phyloP scores from a whole-genome alignment of 2,113 vertebrate species.

The Epinephelus fuscoguttatus region DNA sequence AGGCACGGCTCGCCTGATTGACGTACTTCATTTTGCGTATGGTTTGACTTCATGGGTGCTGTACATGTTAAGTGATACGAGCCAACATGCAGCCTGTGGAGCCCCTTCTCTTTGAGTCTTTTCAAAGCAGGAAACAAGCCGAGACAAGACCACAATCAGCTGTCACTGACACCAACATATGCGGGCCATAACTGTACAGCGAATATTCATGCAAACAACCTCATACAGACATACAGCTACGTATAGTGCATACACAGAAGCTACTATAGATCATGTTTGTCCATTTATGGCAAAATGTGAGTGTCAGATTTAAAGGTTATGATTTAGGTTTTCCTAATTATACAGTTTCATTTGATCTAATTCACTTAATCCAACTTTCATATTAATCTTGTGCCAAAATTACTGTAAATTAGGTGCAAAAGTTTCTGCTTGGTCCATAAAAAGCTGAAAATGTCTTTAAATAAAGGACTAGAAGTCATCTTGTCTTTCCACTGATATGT shows the following conservation, averaged over 20 bases:
- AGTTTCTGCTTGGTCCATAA: not conserved
- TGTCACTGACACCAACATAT: conserved; percentile 37
- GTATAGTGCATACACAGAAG: not conserved
- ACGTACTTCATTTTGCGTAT: conserved; percentile 27
- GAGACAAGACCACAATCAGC: conserved; percentile 56
- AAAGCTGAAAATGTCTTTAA: not conserved
- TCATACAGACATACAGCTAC: not conserved
- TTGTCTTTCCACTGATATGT: not conserved
- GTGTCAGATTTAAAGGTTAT: no score
- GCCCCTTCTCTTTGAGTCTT: conserved; percentile 43
- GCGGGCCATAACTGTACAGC: conserved; percentile 27
- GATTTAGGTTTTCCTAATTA: not conserved
- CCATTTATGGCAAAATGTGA: not conserved
- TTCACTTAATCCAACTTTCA: not conserved
- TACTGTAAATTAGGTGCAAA: not conserved
- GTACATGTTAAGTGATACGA: conserved; percentile 16
- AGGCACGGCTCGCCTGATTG: not conserved
- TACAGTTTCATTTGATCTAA: not conserved
- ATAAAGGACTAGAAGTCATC: not conserved
- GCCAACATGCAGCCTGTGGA: conserved; percentile 28
- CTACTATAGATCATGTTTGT: not conserved
- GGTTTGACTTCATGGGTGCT: conserved; percentile 44
- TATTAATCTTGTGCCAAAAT: not conserved
- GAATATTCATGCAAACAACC: not conserved
- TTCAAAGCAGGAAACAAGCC: conserved; percentile 58